Evolutionary conservation across 2,888 invertebrate species (phyloP).

Genomic region (Trilocha varians): DNA sequence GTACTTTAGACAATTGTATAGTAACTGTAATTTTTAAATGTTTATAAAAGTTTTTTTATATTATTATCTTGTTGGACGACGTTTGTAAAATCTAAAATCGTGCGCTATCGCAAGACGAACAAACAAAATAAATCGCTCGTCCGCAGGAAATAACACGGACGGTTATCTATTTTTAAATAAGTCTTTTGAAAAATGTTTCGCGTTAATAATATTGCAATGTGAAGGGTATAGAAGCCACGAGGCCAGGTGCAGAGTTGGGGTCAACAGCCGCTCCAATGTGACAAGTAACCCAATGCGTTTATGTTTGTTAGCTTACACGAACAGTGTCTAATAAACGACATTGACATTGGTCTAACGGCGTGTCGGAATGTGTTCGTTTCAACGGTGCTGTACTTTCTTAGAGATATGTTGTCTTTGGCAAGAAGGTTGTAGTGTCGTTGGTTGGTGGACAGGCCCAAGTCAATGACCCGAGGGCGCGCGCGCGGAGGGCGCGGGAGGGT

Average conservation of each 20-base stretch:
- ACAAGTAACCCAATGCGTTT: slow-evolving; percentile 20
- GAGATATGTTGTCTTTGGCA: slow-evolving; percentile 53
- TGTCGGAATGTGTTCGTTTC: slow-evolving; percentile 22
- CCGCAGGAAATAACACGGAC: slow-evolving; percentile 31
- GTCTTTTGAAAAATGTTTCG: slow-evolving; percentile 25
- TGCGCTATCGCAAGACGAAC: slow-evolving; percentile 15
- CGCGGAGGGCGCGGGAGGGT: slow-evolving; percentile 64
- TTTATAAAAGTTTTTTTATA: too few relatives aligned
- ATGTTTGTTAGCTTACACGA: background rate
- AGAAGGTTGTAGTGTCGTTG: slow-evolving; percentile 32
- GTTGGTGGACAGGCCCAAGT: slow-evolving; percentile 45
- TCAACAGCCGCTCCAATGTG: slow-evolving; percentile 34
- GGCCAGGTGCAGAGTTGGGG: slow-evolving; percentile 37
- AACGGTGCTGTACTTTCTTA: slow-evolving; percentile 37
- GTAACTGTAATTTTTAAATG: too few relatives aligned
- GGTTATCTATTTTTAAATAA: slow-evolving; percentile 33
- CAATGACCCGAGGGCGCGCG: slow-evolving; percentile 64
- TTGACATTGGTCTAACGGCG: slow-evolving; percentile 55
- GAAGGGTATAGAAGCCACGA: slow-evolving; percentile 18
- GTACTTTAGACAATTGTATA: too few relatives aligned
- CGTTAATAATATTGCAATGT: slow-evolving; percentile 13
- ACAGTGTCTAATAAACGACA: slow-evolving; percentile 40
- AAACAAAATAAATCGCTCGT: slow-evolving; percentile 21
- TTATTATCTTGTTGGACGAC: background rate
- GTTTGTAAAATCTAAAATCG: slow-evolving; percentile 18